phyloP scores from a whole-genome alignment of 2,113 vertebrate species.

The Tringa solitaria region DNA sequence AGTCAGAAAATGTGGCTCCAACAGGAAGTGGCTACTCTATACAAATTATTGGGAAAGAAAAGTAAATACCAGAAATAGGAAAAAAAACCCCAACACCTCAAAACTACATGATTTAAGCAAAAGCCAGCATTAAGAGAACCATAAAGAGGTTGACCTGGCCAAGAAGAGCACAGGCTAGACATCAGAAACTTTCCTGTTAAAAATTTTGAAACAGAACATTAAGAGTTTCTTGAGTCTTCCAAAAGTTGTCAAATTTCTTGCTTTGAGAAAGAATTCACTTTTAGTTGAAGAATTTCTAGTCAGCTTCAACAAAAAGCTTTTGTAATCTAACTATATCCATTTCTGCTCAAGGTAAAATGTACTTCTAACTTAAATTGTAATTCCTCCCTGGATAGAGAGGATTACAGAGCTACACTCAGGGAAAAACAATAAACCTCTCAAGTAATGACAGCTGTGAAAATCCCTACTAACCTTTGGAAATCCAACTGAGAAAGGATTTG shows the following conservation, averaged over 20 bases:
- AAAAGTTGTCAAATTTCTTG: background rate
- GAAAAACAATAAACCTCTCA: background rate
- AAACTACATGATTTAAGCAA: background rate
- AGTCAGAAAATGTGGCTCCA: background rate
- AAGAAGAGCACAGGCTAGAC: background rate
- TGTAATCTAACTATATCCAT: background rate
- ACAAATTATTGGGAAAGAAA: background rate
- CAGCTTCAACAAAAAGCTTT: background rate
- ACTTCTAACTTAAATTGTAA: background rate
- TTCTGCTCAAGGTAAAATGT: background rate
- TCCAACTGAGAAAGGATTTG: background rate
- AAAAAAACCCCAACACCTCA: background rate
- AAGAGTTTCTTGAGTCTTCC: background rate
- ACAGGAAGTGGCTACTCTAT: background rate
- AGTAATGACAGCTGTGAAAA: background rate
- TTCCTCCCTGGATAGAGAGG: background rate
- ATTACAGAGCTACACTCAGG: background rate
- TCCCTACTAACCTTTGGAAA: background rate
- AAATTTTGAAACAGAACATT: background rate
- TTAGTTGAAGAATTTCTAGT: background rate
- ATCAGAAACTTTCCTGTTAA: background rate
- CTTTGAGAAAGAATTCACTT: background rate
- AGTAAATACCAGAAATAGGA: background rate
- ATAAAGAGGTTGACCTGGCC: background rate
- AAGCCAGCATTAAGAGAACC: background rate